phyloP scores from a whole-genome alignment of 2,113 vertebrate genomes.

The Cercocebus atys region DNA sequence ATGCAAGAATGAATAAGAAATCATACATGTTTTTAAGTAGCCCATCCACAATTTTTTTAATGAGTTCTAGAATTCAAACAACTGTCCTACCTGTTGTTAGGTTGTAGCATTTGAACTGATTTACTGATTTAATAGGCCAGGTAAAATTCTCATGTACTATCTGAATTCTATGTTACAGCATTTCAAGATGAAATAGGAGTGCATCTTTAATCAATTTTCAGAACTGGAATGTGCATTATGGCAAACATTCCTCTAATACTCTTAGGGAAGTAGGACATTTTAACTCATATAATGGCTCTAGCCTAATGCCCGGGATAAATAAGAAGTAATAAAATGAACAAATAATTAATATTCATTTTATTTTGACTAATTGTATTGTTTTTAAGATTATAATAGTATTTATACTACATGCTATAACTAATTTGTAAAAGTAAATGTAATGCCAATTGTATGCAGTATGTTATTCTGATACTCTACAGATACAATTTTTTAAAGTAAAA shows the following conservation, averaged over 20 bases:
- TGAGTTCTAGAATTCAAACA: background rate
- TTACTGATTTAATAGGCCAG: background rate
- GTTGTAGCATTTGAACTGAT: background rate
- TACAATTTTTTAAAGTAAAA: background rate
- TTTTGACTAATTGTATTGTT: background rate
- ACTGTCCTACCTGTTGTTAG: background rate
- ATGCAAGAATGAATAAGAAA: background rate
- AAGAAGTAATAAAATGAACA: background rate
- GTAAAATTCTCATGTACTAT: background rate
- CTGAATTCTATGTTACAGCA: background rate
- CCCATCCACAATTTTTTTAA: background rate
- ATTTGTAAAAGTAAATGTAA: background rate
- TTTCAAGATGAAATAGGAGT: background rate
- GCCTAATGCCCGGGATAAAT: background rate
- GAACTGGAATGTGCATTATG: background rate
- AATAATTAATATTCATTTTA: background rate
- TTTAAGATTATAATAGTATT: background rate
- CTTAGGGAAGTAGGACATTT: background rate
- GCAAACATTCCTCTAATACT: background rate
- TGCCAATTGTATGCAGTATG: background rate
- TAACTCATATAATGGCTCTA: background rate
- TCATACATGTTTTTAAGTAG: background rate
- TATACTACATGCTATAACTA: background rate
- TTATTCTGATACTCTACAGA: background rate
- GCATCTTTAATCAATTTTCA: background rate